A percentile compares a stretch with the other conserved stretches of the same genome.
Evolutionary conservation across 2,797 vertebrate genomes (phyloP).

Genomic region (Clarias pachynema): DNA sequence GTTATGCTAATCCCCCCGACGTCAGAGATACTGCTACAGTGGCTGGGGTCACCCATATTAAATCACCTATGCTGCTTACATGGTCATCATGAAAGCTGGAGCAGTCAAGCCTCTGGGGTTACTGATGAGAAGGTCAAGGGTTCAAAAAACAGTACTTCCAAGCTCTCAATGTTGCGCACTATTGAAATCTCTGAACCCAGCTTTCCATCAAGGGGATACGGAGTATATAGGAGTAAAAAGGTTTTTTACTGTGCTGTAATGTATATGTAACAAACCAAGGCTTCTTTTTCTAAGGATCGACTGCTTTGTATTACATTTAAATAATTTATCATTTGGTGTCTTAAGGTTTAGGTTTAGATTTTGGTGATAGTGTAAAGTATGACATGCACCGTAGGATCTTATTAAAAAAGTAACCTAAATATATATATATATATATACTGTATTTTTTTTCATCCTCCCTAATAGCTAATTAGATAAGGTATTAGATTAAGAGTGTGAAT

Average conservation of each 20-base stretch:
- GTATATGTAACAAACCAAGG: too few species aligned
- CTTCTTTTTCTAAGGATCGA: background rate
- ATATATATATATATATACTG: too few species aligned
- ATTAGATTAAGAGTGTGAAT: background rate
- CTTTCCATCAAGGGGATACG: too few species aligned
- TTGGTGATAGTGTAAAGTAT: background rate
- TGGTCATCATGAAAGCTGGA: background rate
- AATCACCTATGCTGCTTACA: background rate
- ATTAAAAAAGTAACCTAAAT: background rate
- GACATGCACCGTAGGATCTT: background rate
- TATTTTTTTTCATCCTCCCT: background rate
- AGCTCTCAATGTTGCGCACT: too few species aligned
- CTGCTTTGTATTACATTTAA: background rate
- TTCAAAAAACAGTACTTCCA: too few species aligned
- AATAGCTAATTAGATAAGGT: background rate
- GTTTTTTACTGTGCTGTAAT: too few species aligned
- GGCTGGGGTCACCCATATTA: background rate
- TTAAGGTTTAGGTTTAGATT: background rate
- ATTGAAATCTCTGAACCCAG: too few species aligned
- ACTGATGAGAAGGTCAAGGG: too few species aligned
- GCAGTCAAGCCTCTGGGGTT: too few species aligned
- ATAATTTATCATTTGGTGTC: background rate
- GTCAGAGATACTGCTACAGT: background rate
- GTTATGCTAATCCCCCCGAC: background rate
- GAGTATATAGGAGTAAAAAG: too few species aligned